Evolutionary conservation across 1,140 invertebrate genomes (phyloP), one percentile per base, ranked within the genome.

Genomic region (Philopotamus ludificatus): DNA sequence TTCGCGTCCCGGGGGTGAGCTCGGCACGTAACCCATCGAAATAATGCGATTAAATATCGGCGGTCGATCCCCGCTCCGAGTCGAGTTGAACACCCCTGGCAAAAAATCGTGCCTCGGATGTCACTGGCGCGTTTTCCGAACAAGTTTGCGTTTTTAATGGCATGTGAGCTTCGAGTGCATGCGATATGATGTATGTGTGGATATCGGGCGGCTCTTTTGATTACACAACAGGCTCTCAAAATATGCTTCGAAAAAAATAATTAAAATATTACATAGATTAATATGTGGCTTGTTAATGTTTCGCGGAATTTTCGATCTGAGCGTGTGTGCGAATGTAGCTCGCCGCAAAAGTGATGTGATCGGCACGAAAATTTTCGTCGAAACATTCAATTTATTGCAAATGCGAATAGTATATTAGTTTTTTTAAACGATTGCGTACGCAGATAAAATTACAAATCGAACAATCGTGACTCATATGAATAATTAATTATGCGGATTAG

Each of bases 21-120:
- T 57, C 53, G 10, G 53, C 53, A 57, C 53, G 53, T 50, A 49
- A 63, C 22, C 22, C 28, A 55, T 64, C 55, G 34, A 47, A 49
- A 21, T 57, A 53, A 55, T 7, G 28, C 4, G 4, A 34, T 34
- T 12, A 34, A 34, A 34, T 7, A 34, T 12, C 28, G 28, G 4
- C 28, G 28, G 4, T 34, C 4, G 4, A 12, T n/a, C 51, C 16
- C 25, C 34, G 15, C 7, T n/a, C 18, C 51, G 21, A 8, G 12
- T 26, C 20, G 12, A 39, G 22, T 3, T 22, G 8, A 28, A 10
- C 51, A 4, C 51, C 12, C 23, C 51, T 50, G 4, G 10, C 2
- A 50, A 50, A 50, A 50, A 12, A 50, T 3, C 4, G 28, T 7
- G 28, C 28, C 18, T 47, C 18, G 23, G 51, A 23, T 54, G 51